phyloP scores from a whole-genome alignment of 2,888 invertebrate species.

The Pilophorus perplexus region DNA sequence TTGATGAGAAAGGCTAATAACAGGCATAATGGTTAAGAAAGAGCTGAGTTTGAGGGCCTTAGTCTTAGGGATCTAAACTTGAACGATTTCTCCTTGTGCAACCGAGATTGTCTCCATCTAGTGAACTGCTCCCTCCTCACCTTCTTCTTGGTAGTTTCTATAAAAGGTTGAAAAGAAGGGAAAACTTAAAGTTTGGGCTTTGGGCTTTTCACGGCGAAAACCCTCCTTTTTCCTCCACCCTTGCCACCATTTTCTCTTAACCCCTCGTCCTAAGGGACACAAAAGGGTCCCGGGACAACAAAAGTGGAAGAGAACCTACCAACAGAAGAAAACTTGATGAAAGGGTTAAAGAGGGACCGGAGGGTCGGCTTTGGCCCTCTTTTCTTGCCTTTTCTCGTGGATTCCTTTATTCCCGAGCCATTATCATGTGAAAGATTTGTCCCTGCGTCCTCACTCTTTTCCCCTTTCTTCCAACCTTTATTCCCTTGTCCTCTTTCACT shows the following conservation, averaged over 20 bases:
- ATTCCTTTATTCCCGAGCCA: constrained; percentile 37
- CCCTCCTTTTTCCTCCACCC: background rate
- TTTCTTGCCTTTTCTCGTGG: constrained; percentile 29
- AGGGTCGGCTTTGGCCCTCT: constrained; percentile 22
- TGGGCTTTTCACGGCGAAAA: too few relatives aligned
- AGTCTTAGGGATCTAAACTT: constrained; percentile 5
- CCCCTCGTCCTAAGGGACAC: constrained; percentile 2
- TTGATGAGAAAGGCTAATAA: constrained; percentile 4
- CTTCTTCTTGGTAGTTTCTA: constrained; percentile 2
- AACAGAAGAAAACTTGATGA: constrained; percentile 40
- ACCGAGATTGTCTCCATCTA: constrained; percentile 7
- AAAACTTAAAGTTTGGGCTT: constrained; percentile 34
- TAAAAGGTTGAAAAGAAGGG: constrained; percentile 29
- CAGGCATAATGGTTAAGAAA: background rate
- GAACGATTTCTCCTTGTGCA: constrained; percentile 3
- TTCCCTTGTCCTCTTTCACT: constrained; percentile 16
- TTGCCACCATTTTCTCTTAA: constrained; percentile 1
- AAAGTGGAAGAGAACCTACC: constrained; percentile 4
- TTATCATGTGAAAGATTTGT: constrained; percentile 38
- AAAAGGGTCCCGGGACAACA: background rate
- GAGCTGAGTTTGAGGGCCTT: background rate
- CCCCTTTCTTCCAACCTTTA: background rate
- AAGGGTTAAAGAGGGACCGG: constrained; percentile 32
- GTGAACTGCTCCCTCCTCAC: background rate
- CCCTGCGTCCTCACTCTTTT: background rate